phyloP scores from a whole-genome alignment of 2,113 vertebrate species.

The Channa maculata region DNA sequence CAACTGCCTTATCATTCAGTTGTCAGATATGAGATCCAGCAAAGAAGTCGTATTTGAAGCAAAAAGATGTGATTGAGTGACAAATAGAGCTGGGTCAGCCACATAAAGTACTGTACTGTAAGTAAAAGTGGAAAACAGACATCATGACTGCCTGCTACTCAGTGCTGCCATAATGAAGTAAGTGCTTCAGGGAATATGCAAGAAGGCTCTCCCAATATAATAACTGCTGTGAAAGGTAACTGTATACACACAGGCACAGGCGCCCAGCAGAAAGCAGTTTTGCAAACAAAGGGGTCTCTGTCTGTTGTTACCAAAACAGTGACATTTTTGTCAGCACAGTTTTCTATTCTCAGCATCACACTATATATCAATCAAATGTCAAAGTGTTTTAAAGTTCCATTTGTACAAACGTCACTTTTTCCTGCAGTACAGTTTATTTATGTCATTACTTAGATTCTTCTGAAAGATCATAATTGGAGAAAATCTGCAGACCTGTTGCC shows the following conservation, averaged over 20 bases:
- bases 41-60: background rate
- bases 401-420: slow-evolving; percentile 7
- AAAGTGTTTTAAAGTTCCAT: slow-evolving; percentile 11
- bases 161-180: background rate
- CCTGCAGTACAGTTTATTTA: background rate
- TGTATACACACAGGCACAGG: background rate
- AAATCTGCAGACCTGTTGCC: slow-evolving; percentile 38
- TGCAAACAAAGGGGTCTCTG: background rate
- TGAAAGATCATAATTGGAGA: slow-evolving; percentile 51
- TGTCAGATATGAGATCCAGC: background rate
- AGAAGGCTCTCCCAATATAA: background rate
- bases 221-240: background rate
- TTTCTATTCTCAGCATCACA: background rate
- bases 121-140: background rate
- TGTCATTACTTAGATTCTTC: slow-evolving; percentile 42
- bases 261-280: background rate
- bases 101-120: too few relatives aligned
- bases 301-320: background rate
- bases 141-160: background rate
- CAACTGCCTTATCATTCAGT: too few relatives aligned
- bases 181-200: background rate
- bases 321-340: background rate
- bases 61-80: background rate
- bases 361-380: slow-evolving; percentile 19
- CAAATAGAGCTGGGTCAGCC: background rate